Percentiles rank a stretch among this genome's conserved stretches.
Conservation (phyloP, 2,797 vertebrate genomes). For the Platalea minor region DNA sequence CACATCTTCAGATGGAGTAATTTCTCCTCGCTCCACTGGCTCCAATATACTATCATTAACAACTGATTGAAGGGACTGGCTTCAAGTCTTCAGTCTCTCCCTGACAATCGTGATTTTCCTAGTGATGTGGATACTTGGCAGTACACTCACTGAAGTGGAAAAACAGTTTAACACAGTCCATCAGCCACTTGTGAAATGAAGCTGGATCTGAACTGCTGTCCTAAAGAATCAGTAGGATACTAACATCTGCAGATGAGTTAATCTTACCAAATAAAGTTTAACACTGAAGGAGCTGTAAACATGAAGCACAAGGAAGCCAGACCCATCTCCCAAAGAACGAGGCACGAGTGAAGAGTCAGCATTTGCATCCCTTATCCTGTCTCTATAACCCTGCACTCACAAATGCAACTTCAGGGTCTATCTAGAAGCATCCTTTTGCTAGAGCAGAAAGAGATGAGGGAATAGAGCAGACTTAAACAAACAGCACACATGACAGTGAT, state of each 20-base stretch:
- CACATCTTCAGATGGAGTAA: background rate
- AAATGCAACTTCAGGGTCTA: background rate
- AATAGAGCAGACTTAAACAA: background rate
- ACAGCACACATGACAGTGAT: background rate
- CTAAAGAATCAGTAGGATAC: background rate
- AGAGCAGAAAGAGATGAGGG: background rate
- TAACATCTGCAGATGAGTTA: background rate
- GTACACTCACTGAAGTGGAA: background rate
- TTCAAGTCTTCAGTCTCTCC: background rate
- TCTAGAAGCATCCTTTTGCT: background rate
- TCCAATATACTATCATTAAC: background rate
- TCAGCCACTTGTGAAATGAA: slow-evolving; percentile 15
- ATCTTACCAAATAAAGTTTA: background rate
- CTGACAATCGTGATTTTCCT: background rate
- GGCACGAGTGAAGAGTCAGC: background rate
- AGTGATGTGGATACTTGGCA: background rate
- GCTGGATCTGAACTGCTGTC: background rate
- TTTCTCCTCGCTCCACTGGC: background rate
- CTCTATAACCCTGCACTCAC: background rate
- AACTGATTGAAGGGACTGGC: background rate
- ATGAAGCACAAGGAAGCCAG: background rate
- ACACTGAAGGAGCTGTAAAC: background rate
- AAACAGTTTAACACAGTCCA: background rate
- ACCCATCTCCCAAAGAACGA: background rate
- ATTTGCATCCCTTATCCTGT: background rate